A percentile compares a stretch with the other conserved stretches of the same genome.
phyloP scores from a whole-genome alignment of 2,888 invertebrate species.

The Pristionchus entomophagus region DNA sequence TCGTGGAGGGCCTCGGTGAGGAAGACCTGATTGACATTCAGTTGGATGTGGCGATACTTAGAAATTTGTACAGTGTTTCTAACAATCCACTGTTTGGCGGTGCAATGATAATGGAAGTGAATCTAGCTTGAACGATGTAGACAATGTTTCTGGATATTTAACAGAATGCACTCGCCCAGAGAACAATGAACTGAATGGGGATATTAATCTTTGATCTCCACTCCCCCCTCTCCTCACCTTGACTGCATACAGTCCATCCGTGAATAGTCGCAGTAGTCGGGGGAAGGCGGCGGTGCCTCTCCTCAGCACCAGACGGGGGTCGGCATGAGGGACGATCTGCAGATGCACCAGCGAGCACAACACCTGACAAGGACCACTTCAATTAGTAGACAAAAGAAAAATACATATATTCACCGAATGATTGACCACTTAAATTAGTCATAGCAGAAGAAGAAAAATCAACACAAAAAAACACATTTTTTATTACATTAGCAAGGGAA shows the following conservation, averaged over 20 bases:
- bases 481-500: no score
- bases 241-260: conserved; percentile 90
- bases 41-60: no score
- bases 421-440: no score
- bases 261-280: conserved; percentile 88
- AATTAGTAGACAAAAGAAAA: neutral
- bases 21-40: conserved; percentile 81
- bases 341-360: conserved; percentile 57
- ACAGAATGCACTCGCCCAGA: no score
- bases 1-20: conserved; percentile 91
- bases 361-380: conserved; percentile 69
- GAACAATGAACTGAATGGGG: neutral
- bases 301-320: conserved; percentile 83
- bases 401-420: no score
- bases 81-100: no score
- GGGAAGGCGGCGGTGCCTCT: conserved; percentile 90
- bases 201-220: neutral
- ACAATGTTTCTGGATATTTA: no score
- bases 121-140: no score
- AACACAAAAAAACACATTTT: no score
- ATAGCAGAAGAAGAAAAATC: no score
- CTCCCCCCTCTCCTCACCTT: conserved; percentile 79
- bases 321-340: conserved; percentile 79
- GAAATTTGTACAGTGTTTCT: no score
- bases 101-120: no score